Conservation (phyloP, 2,797 vertebrate genomes). For the Euthynnus affinis region DNA sequence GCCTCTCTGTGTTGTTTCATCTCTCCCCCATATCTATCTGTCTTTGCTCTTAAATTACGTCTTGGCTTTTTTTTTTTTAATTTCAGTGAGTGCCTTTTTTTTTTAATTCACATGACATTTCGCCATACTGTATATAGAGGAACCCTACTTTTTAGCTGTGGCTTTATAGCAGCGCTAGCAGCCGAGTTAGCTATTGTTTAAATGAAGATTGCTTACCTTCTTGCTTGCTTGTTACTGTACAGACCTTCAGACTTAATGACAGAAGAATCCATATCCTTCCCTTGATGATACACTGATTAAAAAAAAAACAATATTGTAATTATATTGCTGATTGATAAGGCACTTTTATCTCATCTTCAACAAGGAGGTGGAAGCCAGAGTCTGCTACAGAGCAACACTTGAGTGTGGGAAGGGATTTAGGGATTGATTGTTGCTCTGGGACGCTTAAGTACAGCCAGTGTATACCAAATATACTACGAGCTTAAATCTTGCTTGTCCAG, state of each 20-base stretch:
- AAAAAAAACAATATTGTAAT: not conserved
- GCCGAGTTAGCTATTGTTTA: not conserved
- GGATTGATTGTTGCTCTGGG: slow-evolving; percentile 44
- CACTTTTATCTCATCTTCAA: slow-evolving; percentile 7
- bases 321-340: not conserved
- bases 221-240: not conserved
- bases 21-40: slow-evolving; percentile 51
- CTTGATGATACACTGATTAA: not conserved
- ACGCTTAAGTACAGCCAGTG: slow-evolving; percentile 29
- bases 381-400: slow-evolving; percentile 13
- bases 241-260: not conserved
- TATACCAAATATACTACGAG: slow-evolving; percentile 24
- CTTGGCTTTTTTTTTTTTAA: slow-evolving; percentile 34
- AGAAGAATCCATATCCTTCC: not conserved
- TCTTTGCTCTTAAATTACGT: slow-evolving; percentile 67
- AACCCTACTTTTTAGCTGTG: slow-evolving; percentile 12
- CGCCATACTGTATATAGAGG: not conserved
- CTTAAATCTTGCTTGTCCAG: slow-evolving; percentile 37
- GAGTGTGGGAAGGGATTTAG: slow-evolving; percentile 4
- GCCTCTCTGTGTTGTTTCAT: slow-evolving; percentile 70
- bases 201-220: not conserved
- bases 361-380: slow-evolving; percentile 14
- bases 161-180: not conserved
- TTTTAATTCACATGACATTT: slow-evolving; percentile 1
- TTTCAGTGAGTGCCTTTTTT: slow-evolving; percentile 18